phyloP scores from a whole-genome alignment of 1,140 invertebrate genomes.

The Phymastichus coffea region DNA sequence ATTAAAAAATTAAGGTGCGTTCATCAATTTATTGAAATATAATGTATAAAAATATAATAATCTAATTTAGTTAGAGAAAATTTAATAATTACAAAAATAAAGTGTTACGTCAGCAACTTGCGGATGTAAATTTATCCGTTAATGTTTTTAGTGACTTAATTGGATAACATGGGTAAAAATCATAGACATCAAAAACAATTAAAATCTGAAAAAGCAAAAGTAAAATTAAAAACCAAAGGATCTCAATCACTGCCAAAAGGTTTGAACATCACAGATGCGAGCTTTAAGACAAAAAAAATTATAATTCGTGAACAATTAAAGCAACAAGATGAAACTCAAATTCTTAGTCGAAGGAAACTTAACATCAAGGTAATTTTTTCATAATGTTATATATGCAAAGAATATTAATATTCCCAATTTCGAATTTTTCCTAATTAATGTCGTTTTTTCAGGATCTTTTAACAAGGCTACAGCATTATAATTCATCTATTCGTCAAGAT shows the following conservation, averaged over 20 bases:
- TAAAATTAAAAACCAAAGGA: constrained; percentile 69
- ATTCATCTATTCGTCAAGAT: constrained; percentile 67
- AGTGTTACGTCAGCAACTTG: no score
- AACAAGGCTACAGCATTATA: constrained; percentile 75
- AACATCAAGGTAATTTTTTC: constrained; percentile 63
- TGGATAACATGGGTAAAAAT: constrained; percentile 55
- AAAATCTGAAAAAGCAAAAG: constrained; percentile 76
- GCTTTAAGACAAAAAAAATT: constrained; percentile 87
- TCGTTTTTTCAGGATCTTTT: constrained; percentile 65
- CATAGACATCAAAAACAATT: constrained; percentile 66
- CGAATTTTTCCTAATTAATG: constrained; percentile 5
- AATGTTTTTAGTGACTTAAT: background rate
- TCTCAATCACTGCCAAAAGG: constrained; percentile 70
- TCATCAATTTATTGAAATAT: no score
- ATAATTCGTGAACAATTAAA: constrained; percentile 76
- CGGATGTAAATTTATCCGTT: background rate
- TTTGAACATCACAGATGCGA: constrained; percentile 81
- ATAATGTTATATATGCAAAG: constrained; percentile 1
- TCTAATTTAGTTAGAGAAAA: no score
- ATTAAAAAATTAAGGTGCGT: no score
- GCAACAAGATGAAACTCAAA: constrained; percentile 60
- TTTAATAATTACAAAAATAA: no score
- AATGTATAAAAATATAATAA: no score
- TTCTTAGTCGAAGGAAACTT: constrained; percentile 71
- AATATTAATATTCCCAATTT: background rate